Conservation (phyloP, 2,113 vertebrate species). For the Propithecus coquereli region DNA sequence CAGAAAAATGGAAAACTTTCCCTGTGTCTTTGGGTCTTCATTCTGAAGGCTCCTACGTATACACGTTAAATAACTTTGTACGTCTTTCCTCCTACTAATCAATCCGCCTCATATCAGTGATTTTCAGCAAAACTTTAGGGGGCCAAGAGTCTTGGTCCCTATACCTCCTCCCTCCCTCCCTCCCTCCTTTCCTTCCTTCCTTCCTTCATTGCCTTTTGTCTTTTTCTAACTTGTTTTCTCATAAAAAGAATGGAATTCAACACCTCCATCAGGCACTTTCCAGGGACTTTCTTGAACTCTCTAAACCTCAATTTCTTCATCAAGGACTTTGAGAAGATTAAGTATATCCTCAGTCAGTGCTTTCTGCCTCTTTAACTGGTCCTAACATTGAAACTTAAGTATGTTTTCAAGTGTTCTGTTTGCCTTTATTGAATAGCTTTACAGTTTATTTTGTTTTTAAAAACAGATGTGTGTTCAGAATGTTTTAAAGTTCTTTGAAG, state of each 20-base stretch:
- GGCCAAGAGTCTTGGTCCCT: too few species aligned
- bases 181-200: neutral
- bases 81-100: too few species aligned
- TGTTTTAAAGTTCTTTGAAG: slow-evolving; percentile 40
- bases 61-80: too few species aligned
- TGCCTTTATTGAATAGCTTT: neutral
- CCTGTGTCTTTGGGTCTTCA: too few species aligned
- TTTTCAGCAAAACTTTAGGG: too few species aligned
- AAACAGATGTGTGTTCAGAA: neutral
- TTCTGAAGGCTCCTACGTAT: too few species aligned
- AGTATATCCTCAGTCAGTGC: neutral
- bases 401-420: neutral
- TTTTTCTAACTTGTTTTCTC: neutral
- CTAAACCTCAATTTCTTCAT: neutral
- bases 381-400: neutral
- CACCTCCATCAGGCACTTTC: neutral
- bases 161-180: too few species aligned
- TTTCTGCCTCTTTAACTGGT: neutral
- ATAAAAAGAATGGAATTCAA: neutral
- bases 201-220: neutral
- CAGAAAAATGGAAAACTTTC: too few species aligned
- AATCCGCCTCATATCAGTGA: too few species aligned
- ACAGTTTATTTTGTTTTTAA: neutral
- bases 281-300: neutral
- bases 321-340: neutral